Conservation (phyloP, 53 echinoderm and acorn worm species). For the Holothuria scabra region DNA sequence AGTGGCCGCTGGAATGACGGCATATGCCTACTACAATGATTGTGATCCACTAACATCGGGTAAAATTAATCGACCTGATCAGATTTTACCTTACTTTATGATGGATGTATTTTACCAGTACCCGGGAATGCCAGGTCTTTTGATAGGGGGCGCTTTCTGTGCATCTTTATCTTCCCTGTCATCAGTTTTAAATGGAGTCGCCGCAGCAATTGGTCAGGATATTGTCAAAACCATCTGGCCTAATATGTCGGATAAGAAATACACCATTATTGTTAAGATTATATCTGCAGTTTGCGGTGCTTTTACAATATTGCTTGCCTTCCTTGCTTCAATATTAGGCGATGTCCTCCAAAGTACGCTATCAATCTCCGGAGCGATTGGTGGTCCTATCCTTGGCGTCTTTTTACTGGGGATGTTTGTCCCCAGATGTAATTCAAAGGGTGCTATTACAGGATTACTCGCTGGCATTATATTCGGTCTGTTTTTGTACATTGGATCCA, state of each 20-base stretch:
- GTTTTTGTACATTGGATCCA: background rate
- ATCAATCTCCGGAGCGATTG: background rate
- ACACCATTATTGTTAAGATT: constrained; percentile 7
- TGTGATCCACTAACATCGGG: constrained; percentile 34
- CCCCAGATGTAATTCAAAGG: constrained; percentile 38
- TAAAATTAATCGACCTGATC: constrained; percentile 26
- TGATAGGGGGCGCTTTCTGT: constrained; percentile 33
- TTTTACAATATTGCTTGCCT: constrained; percentile 29
- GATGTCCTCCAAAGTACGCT: constrained; percentile 23
- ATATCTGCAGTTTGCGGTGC: constrained; percentile 18
- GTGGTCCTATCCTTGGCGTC: constrained; percentile 32
- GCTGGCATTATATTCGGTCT: constrained; percentile 6
- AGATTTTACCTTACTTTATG: constrained; percentile 36
- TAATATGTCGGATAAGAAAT: constrained; percentile 23
- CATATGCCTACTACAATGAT: constrained; percentile 17
- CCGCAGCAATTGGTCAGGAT: constrained; percentile 36
- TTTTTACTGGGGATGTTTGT: constrained; percentile 18
- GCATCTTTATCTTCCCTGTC: constrained; percentile 35
- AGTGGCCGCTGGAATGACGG: constrained; percentile 38
- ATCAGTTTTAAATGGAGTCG: constrained; percentile 27
- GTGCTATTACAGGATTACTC: background rate
- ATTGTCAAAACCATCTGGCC: constrained; percentile 29
- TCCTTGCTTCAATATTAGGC: constrained; percentile 31
- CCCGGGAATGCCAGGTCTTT: constrained; percentile 30
- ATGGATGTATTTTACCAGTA: constrained; percentile 30